These are phyloP conservation scores for Epiblema foenella DNA, from an alignment of 2,888 invertebrate genomes.

Conservation along the genomic window DNA sequence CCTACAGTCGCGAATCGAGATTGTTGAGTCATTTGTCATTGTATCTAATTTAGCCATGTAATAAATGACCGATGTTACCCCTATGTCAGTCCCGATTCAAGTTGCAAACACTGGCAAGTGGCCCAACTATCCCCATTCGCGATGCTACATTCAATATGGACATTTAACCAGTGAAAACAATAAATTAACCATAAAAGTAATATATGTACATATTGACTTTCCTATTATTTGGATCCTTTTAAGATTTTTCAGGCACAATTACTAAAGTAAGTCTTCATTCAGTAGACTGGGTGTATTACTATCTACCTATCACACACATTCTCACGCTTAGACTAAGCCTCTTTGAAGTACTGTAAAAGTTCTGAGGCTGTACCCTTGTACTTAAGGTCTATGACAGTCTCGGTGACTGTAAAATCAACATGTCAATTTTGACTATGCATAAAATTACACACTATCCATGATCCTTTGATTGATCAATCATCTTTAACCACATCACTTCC, in stretches of 20 bases:
- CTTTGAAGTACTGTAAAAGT: conserved; percentile 18
- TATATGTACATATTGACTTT: neutral
- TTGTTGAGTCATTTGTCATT: too few relatives aligned
- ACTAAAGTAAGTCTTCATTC: neutral
- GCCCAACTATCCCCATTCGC: too few relatives aligned
- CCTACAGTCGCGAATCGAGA: too few relatives aligned
- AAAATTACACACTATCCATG: neutral
- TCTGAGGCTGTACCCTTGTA: conserved; percentile 11
- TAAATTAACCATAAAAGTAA: neutral
- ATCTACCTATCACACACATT: neutral
- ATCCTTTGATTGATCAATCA: neutral
- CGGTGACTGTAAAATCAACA: neutral
- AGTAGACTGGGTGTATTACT: neutral
- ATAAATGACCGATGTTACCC: too few relatives aligned
- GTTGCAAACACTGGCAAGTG: too few relatives aligned
- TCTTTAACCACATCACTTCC: neutral
- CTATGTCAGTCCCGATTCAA: too few relatives aligned
- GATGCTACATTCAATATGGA: neutral
- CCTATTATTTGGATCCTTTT: neutral
- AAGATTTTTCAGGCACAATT: neutral
- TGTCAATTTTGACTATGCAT: neutral
- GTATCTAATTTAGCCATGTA: too few relatives aligned
- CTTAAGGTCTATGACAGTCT: conserved; percentile 17
- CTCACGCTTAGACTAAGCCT: conserved; percentile 7
- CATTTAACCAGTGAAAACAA: neutral